Percentiles rank a stretch among this genome's conserved stretches.
These are phyloP conservation scores for Clytia hemisphaerica DNA, from an alignment of 30 jellyfish, hydroid and myxozoan species.

Conservation along the genomic window DNA sequence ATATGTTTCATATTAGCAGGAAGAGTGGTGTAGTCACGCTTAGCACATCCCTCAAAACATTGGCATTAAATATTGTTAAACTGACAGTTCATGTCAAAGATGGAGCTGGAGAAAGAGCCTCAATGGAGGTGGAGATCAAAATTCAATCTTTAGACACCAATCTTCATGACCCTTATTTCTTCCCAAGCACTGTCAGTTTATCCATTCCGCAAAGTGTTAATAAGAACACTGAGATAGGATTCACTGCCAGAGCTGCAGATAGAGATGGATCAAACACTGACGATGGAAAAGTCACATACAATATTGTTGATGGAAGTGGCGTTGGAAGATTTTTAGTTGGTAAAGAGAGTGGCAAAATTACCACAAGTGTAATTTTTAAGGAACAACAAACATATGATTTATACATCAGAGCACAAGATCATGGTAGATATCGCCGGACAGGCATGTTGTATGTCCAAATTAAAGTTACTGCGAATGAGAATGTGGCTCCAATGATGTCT, in stretches of 20 bases:
- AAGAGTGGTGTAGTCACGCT: conserved; percentile 78
- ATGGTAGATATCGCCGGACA: conserved; percentile 41
- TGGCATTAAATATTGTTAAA: neutral
- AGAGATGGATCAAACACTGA: conserved; percentile 29
- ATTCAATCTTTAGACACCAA: conserved; percentile 44
- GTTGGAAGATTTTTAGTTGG: conserved; percentile 75
- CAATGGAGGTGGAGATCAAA: conserved; percentile 30
- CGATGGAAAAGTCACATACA: conserved; percentile 38
- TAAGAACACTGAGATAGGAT: conserved; percentile 36
- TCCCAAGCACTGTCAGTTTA: conserved; percentile 63
- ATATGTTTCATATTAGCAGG: conserved; percentile 47
- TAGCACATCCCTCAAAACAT: conserved; percentile 29
- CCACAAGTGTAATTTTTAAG: conserved; percentile 59
- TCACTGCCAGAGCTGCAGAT: conserved; percentile 35
- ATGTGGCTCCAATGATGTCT: conserved; percentile 48
- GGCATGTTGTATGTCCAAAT: conserved; percentile 70
- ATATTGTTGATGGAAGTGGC: conserved; percentile 79
- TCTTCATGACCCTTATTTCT: conserved; percentile 45
- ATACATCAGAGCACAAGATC: conserved; percentile 72
- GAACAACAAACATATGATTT: conserved; percentile 45
- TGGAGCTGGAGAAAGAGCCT: conserved; percentile 45
- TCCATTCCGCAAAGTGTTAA: conserved; percentile 38
- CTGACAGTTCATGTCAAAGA: conserved; percentile 50
- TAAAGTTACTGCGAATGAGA: conserved; percentile 36
- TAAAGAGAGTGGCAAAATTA: conserved; percentile 54